Conservation (phyloP, 2,113 vertebrate species). For the Caloenas nicobarica region DNA sequence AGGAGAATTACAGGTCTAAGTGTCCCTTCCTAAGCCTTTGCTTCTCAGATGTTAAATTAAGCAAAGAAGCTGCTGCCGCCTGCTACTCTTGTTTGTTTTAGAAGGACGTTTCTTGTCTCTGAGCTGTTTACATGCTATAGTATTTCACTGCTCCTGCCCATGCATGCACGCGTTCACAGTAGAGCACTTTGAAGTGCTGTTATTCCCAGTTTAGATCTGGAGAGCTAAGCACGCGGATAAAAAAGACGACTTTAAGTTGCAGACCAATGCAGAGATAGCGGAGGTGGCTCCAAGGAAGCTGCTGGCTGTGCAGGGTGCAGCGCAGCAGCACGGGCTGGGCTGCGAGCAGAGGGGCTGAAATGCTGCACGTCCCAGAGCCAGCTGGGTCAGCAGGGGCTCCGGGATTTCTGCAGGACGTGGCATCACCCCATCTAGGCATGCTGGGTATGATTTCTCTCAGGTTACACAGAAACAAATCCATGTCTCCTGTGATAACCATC, state of each 20-base stretch:
- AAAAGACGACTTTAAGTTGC: not conserved
- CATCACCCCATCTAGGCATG: not conserved
- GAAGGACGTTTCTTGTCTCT: not conserved
- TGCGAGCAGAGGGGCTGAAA: not conserved
- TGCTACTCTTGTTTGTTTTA: not conserved
- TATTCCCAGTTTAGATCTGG: not conserved
- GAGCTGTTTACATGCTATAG: not conserved
- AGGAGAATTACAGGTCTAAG: not conserved
- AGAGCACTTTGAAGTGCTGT: not conserved
- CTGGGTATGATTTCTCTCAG: not conserved
- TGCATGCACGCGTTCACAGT: rapidly evolving
- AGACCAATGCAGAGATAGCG: not conserved
- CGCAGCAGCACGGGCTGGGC: not conserved
- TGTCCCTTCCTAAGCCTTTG: not conserved
- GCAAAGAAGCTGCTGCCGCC: not conserved
- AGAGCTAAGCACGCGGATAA: not conserved
- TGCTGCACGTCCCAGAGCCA: rapidly evolving
- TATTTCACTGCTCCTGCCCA: not conserved
- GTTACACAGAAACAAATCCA: not conserved
- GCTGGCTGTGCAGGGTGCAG: not conserved
- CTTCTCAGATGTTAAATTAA: not conserved
- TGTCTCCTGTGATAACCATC: not conserved
- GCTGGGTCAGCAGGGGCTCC: not conserved
- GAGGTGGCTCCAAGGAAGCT: not conserved
- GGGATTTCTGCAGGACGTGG: not conserved